A percentile compares a stretch with the other conserved stretches of the same genome.
Conservation (phyloP, 2,888 invertebrate genomes). For the Heterodera filipjevi region DNA sequence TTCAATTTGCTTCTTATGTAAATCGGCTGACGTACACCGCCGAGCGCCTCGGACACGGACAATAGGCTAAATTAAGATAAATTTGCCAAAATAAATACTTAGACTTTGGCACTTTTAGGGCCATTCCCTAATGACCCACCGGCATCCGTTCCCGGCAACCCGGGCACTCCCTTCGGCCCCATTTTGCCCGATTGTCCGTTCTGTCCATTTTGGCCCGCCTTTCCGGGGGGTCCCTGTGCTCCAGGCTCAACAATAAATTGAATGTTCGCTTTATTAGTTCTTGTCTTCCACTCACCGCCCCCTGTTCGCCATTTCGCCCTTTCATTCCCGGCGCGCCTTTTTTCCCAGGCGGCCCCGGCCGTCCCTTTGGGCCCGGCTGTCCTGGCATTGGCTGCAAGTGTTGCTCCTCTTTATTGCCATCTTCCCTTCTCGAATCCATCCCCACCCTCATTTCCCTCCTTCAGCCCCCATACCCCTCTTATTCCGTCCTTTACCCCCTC, state of each 20-base stretch:
- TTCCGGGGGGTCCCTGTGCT: slow-evolving; percentile 31
- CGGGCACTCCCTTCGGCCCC: slow-evolving; percentile 24
- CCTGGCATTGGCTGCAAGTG: slow-evolving; percentile 31
- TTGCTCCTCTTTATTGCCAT: slow-evolving; percentile 37
- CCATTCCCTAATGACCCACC: slow-evolving; percentile 3
- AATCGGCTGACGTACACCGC: slow-evolving; percentile 30
- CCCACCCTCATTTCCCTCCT: background rate
- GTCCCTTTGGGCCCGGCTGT: slow-evolving; percentile 29
- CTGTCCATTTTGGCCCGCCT: slow-evolving; percentile 30
- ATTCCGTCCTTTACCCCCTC: too few relatives aligned
- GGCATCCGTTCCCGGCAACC: slow-evolving; percentile 37
- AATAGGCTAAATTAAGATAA: slow-evolving; percentile 23
- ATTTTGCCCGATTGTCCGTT: slow-evolving; percentile 24
- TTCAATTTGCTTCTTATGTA: background rate
- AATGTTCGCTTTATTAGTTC: background rate
- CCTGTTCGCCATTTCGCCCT: slow-evolving; percentile 27
- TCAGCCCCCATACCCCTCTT: background rate
- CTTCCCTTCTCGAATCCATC: too few relatives aligned
- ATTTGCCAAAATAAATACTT: too few relatives aligned
- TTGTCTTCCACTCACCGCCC: slow-evolving; percentile 1
- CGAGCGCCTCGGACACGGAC: slow-evolving; percentile 39
- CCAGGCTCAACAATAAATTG: slow-evolving; percentile 20
- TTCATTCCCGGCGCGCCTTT: slow-evolving; percentile 28
- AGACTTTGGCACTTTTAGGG: background rate
- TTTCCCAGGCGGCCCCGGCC: slow-evolving; percentile 25